Conservation (phyloP, 2,888 invertebrate species). For the Chouioia cunea region DNA sequence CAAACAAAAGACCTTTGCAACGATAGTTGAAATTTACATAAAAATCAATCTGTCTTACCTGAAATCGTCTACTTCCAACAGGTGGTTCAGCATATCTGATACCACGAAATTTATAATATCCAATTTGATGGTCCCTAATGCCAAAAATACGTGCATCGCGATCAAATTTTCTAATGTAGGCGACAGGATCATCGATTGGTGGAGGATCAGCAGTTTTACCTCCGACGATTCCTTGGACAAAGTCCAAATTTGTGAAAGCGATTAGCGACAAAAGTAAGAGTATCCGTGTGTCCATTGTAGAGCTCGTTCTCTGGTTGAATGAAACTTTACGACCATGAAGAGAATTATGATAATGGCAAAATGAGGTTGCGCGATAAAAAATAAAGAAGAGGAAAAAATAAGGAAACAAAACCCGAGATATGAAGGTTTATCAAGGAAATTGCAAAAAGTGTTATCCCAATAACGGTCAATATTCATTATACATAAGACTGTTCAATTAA, state of each 20-base stretch:
- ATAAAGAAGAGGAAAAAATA: constrained; percentile 15
- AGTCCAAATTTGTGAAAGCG: background rate
- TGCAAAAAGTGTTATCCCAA: too few relatives aligned
- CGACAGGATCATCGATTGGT: constrained; percentile 79
- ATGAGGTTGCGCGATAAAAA: constrained; percentile 38
- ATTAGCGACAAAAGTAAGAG: background rate
- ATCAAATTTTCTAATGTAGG: constrained; percentile 76
- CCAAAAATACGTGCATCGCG: constrained; percentile 77
- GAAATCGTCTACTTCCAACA: constrained; percentile 72
- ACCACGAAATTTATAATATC: constrained; percentile 80
- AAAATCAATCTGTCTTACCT: constrained; percentile 60
- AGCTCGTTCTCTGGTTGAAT: background rate
- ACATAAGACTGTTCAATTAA: too few relatives aligned
- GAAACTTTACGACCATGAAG: too few relatives aligned
- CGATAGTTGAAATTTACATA: too few relatives aligned
- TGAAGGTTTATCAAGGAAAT: background rate
- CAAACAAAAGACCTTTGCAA: background rate
- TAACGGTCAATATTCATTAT: too few relatives aligned
- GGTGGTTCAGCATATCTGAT: constrained; percentile 78
- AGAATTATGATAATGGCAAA: too few relatives aligned
- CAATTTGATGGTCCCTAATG: constrained; percentile 72
- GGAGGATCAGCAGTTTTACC: constrained; percentile 77
- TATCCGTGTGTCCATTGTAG: constrained; percentile 18
- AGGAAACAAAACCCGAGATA: constrained; percentile 7
- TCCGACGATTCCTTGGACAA: constrained; percentile 73